Conservation (phyloP, 1,140 invertebrate species). For the Drosophila teissieri region DNA sequence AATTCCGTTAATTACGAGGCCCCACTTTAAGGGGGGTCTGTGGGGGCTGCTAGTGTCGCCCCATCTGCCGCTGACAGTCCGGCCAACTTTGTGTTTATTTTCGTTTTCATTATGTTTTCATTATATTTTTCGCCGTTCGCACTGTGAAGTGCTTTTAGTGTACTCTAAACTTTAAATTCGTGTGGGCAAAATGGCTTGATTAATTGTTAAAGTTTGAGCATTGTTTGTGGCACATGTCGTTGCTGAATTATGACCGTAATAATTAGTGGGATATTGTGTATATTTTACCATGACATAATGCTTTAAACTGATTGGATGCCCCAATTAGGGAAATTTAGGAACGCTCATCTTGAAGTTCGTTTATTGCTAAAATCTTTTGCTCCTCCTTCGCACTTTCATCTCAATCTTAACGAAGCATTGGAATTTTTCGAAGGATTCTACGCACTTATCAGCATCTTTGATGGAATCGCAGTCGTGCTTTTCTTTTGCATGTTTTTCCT, state of each 20-base stretch:
- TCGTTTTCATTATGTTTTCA: constrained; percentile 22
- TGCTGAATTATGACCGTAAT: constrained; percentile 14
- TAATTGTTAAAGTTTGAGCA: constrained; percentile 51
- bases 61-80: constrained; percentile 24
- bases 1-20: constrained; percentile 41
- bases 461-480: not conserved
- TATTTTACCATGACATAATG: too few relatives aligned
- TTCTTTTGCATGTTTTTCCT: not conserved
- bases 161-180: constrained; percentile 40
- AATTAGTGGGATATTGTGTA: not conserved
- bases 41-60: not conserved
- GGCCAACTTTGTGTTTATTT: constrained; percentile 33
- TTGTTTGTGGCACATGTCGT: constrained; percentile 47
- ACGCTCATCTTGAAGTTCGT: too few relatives aligned
- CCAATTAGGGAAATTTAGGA: too few relatives aligned
- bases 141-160: constrained; percentile 34
- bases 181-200: constrained; percentile 28
- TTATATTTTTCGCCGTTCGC: constrained; percentile 20
- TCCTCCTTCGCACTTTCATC: not conserved
- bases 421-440: not conserved
- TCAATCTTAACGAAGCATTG: not conserved
- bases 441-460: constrained; percentile 1
- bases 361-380: too few relatives aligned
- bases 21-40: constrained; percentile 1
- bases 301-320: too few relatives aligned